Percentiles rank a stretch among this genome's conserved stretches.
These are phyloP conservation scores for Dendrocincla tyrannina DNA, from an alignment of 2,797 vertebrate species.

Conservation along the genomic window DNA sequence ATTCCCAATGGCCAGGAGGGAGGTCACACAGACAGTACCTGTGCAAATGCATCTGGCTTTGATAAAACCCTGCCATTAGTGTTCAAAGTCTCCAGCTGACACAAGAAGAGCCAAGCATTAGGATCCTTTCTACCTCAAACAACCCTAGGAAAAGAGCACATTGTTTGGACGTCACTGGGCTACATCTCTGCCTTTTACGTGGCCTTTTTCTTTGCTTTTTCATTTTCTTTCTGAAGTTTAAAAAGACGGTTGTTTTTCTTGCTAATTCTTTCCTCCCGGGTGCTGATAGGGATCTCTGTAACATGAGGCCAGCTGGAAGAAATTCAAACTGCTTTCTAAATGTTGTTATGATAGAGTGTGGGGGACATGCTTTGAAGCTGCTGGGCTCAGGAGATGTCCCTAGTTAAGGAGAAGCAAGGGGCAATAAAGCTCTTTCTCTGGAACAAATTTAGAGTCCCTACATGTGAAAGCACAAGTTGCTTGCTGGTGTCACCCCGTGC, in stretches of 20 bases:
- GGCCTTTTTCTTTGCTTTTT: conserved; percentile 16
- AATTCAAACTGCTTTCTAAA: conserved; percentile 50
- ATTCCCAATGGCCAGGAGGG: neutral
- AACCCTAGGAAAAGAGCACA: conserved; percentile 17
- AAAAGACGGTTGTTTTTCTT: conserved; percentile 19
- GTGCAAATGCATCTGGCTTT: neutral
- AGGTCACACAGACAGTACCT: neutral
- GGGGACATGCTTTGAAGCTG: conserved; percentile 58
- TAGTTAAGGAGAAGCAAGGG: conserved; percentile 9
- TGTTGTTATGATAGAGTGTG: conserved; percentile 41
- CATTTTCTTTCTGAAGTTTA: conserved; percentile 44
- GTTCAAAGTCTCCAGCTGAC: conserved; percentile 4
- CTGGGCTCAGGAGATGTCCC: conserved; percentile 9
- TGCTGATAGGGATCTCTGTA: conserved; percentile 53
- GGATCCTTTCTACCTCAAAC: conserved; percentile 31
- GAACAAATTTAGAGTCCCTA: neutral
- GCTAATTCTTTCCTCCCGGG: conserved; percentile 54
- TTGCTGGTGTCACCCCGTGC: neutral
- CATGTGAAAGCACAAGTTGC: neutral
- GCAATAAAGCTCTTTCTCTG: neutral
- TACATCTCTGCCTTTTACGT: neutral
- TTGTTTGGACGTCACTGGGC: neutral
- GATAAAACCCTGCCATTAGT: neutral
- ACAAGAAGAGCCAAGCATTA: neutral
- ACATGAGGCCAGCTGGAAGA: conserved; percentile 38